Base-by-base conservation (phyloP, 2,797 vertebrate species). In the Pangasius sanitwongsei region DNA sequence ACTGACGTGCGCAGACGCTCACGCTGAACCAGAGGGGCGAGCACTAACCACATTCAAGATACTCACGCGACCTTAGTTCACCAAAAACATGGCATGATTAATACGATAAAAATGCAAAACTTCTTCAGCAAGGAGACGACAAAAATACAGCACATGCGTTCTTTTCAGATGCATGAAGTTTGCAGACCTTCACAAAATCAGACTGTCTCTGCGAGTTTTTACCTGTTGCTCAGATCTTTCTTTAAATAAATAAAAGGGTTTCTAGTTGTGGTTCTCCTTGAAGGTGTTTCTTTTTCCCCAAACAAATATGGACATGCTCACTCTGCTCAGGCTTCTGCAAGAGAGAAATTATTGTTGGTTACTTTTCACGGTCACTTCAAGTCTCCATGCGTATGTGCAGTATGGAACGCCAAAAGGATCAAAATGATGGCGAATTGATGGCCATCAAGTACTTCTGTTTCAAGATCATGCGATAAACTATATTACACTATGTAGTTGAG, bases 1-100 rank as follows among this genome's bases (percentile, higher is more conserved):
- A 92, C 93, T 93, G 95, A 94, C 94, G 95, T 92, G 93, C 80
- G 88, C 90, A 91, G 91, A 72, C 93, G 67, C 74, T 81, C 84
- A 50, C 7, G 41, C 41, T 44, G 28, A 86, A 72, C 34, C 50
- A 57, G 28, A 86, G n/a, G 77, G 61, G 34, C 86, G 48, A 61
- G 89, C 92, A 90, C 92, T 91, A 88, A 91, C 72, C 90, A 84
- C 87, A 87, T 75, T 53, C 77, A 89, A 92, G 84, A 92, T 88
- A 93, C 86, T 89, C 92, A 90, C 72, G 20, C 53, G 34, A 78
- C 18, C 28, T 23, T 31, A 15, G 6, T 31, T 31, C 18, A 31
- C 23, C 37, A 3, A 78, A 86, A 65, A 63, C 25, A 31, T 18
- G 28, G 1, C 65, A 25, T 4, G 28, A 55, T 50, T 34, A 34